Evolutionary conservation across 2,113 vertebrate species (phyloP).

Genomic region (Rhombomys opimus): DNA sequence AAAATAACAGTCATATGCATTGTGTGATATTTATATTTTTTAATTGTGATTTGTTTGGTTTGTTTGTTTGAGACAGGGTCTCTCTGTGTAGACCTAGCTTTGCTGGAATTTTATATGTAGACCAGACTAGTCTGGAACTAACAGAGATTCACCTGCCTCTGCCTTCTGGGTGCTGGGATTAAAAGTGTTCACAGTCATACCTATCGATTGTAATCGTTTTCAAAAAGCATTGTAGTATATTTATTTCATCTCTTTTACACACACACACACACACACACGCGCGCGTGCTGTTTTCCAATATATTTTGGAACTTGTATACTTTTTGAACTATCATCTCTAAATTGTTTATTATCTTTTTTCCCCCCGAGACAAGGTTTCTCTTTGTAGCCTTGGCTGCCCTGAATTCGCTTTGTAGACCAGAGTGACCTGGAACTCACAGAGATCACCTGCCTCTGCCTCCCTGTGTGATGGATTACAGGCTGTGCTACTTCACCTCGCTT

Average conservation of each 20-base stretch:
- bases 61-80: not conserved
- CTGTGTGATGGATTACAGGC: too few relatives aligned
- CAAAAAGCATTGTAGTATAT: not conserved
- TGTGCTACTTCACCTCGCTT: too few relatives aligned
- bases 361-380: too few relatives aligned
- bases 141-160: not conserved
- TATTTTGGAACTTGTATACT: slow-evolving; percentile 26
- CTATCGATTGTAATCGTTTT: not conserved
- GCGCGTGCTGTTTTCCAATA: not conserved
- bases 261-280: not conserved
- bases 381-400: too few relatives aligned
- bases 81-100: not conserved
- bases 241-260: not conserved
- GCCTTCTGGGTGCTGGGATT: not conserved
- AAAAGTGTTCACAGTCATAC: not conserved
- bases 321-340: not conserved
- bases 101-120: not conserved
- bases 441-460: too few relatives aligned
- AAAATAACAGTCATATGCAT: not conserved
- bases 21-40: not conserved
- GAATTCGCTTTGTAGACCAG: too few relatives aligned
- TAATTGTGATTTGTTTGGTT: not conserved
- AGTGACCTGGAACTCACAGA: too few relatives aligned
- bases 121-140: not conserved
- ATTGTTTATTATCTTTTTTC: too few relatives aligned